These are phyloP conservation scores for Charina bottae DNA, from an alignment of 2,113 vertebrate genomes.

Conservation along the genomic window DNA sequence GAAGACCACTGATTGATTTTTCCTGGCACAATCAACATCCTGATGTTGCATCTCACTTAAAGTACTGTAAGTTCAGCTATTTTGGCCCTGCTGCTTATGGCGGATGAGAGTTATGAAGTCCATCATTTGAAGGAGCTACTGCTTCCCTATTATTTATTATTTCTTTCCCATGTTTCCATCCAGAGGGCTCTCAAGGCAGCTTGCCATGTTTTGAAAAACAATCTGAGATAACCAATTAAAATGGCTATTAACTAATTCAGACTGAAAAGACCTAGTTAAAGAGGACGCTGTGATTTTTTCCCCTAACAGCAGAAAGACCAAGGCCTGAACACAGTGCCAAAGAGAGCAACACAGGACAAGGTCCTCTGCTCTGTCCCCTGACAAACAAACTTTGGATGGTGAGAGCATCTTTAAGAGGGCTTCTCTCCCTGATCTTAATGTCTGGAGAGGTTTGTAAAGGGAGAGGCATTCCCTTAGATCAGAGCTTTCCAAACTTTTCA, in stretches of 20 bases:
- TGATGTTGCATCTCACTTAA: background rate
- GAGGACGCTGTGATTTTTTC: background rate
- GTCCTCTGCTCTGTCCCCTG: background rate
- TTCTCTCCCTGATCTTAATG: background rate
- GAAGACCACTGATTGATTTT: background rate
- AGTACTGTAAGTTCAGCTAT: background rate
- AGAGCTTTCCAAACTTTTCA: no score
- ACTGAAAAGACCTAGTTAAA: background rate
- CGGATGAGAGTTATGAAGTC: background rate
- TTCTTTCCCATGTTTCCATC: background rate
- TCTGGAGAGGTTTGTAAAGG: background rate
- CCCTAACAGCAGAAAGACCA: background rate
- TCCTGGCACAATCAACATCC: background rate
- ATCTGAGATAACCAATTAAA: background rate
- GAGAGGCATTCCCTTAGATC: background rate
- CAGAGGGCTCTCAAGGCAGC: background rate
- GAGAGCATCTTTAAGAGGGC: background rate
- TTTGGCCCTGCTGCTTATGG: background rate
- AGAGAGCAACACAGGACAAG: background rate
- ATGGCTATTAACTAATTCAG: background rate
- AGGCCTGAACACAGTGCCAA: background rate
- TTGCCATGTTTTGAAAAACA: background rate
- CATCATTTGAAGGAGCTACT: background rate
- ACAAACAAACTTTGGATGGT: background rate
- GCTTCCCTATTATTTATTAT: background rate